These are phyloP conservation scores for Hyposmocoma kahamanoa DNA, from an alignment of 1,140 invertebrate genomes.

Conservation along the genomic window DNA sequence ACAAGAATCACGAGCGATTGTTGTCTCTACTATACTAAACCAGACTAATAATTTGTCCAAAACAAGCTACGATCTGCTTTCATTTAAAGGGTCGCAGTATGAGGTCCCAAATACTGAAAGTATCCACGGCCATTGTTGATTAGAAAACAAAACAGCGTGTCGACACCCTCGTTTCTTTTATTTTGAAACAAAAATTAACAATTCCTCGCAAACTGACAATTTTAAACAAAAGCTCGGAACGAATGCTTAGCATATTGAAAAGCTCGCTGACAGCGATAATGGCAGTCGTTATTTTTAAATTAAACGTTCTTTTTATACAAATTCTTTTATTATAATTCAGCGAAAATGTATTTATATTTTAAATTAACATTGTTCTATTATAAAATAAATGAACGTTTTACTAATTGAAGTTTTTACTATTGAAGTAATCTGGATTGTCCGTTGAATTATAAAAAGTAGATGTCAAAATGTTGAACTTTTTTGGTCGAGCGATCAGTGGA, in stretches of 20 bases:
- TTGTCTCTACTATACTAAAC: slow-evolving; percentile 58
- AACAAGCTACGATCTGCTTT: slow-evolving; percentile 47
- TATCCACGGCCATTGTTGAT: slow-evolving; percentile 47
- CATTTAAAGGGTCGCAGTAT: slow-evolving; percentile 53
- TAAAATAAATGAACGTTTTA: not conserved
- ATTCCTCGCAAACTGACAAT: slow-evolving; percentile 38
- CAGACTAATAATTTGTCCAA: slow-evolving; percentile 70
- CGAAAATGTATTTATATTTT: not conserved
- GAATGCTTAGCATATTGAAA: slow-evolving; percentile 45
- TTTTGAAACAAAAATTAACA: slow-evolving; percentile 48
- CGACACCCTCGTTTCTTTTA: slow-evolving; percentile 64
- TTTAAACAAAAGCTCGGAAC: slow-evolving; percentile 58
- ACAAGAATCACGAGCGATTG: slow-evolving; percentile 60
- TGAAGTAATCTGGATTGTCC: too few relatives aligned
- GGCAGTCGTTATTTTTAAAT: slow-evolving; percentile 58
- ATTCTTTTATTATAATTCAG: not conserved
- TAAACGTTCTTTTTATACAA: slow-evolving; percentile 25
- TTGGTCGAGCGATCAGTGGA: slow-evolving; percentile 52
- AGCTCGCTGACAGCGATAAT: slow-evolving; percentile 39
- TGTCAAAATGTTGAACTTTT: slow-evolving; percentile 50
- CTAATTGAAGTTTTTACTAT: not conserved
- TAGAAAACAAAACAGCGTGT: slow-evolving; percentile 62
- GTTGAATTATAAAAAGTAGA: not conserved
- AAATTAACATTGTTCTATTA: not conserved
- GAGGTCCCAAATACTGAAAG: slow-evolving; percentile 48